Base-by-base conservation (phyloP, 2,113 vertebrate genomes). In the Leptosomus discolor region DNA sequence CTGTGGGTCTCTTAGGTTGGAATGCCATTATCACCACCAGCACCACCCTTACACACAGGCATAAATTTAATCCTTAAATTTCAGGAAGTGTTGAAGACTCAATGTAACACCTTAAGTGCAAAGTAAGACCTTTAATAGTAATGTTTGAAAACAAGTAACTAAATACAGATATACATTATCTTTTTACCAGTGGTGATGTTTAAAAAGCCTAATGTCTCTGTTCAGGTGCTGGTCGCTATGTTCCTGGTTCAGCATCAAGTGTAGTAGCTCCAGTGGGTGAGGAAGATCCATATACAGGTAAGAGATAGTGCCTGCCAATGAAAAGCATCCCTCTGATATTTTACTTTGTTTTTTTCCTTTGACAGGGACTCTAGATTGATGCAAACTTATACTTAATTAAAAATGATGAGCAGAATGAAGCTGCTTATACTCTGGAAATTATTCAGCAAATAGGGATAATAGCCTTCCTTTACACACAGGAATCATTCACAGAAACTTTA, bases 171-270 rank as follows among this genome's bases (percentile, higher is more conserved):
- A 5, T 46, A 32, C 0, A 0, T 60, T 51, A 45, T 24, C 6
- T 54, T 15, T 82, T 79, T 76, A 58, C 12, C 50, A 24, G 10
- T n/a, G 7, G 8, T 68, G 19, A 4, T 77, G 22, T 30, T 92
- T 60, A 65, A 77, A 79, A 76, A 34, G 26, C 11, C 37, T 89
- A 5, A 24, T 77, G 15, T 76, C 15, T 97, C 93, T 1, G 0
- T 81, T 45, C 90, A 99, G 99, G 99, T 94, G 90, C 98, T 92
- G 99, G 99, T 69, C 99, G 99, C 41, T 99, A 99, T 80, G 99
- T 99, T 90, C 99, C 99, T 32, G 98, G 98, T 51, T 98, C 98
- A 34, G 95, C 88, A 63, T 86, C 98, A 24, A 92, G 83, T 84
- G 43, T 94, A 39, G 77, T 71, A 26, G 82, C 95, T 92, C 46